phyloP scores from a whole-genome alignment of 1,140 invertebrate genomes.

The Stegodyphus dumicola region DNA sequence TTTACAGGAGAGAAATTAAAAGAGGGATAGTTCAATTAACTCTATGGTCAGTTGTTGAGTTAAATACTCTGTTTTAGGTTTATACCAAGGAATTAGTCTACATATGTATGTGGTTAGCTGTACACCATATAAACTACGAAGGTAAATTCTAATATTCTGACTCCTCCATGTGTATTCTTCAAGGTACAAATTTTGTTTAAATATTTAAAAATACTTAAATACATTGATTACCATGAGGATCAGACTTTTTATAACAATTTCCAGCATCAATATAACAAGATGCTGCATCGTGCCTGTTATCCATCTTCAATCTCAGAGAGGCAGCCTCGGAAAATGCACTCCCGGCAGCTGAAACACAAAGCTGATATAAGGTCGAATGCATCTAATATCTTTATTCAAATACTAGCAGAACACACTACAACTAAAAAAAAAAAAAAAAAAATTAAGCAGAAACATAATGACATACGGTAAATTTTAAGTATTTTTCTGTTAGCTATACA shows the following conservation, averaged over 20 bases:
- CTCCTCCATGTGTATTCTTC: too few species aligned
- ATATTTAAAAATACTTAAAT: background rate
- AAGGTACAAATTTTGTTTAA: background rate
- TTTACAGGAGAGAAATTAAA: too few species aligned
- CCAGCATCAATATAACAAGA: constrained; percentile 95
- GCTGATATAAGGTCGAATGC: background rate
- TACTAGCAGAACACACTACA: too few species aligned
- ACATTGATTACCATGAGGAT: constrained; percentile 74
- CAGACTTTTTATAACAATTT: constrained; percentile 96
- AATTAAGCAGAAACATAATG: background rate
- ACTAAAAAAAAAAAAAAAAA: background rate
- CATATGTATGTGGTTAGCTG: too few species aligned
- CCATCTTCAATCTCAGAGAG: constrained; percentile 83
- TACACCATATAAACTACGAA: too few species aligned
- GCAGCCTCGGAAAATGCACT: constrained; percentile 93
- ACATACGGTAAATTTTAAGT: too few species aligned
- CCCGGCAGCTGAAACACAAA: constrained; percentile 76
- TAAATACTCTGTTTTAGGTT: too few species aligned
- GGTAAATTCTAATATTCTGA: too few species aligned
- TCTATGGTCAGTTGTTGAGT: too few species aligned
- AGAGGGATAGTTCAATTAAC: too few species aligned
- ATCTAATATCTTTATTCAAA: background rate
- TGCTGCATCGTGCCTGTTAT: constrained; percentile 92
- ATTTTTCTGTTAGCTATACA: too few species aligned
- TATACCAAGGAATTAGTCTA: too few species aligned